These are phyloP conservation scores for Heteractis magnifica DNA, from an alignment of 92 coral and sea anemone species.

Conservation along the genomic window DNA sequence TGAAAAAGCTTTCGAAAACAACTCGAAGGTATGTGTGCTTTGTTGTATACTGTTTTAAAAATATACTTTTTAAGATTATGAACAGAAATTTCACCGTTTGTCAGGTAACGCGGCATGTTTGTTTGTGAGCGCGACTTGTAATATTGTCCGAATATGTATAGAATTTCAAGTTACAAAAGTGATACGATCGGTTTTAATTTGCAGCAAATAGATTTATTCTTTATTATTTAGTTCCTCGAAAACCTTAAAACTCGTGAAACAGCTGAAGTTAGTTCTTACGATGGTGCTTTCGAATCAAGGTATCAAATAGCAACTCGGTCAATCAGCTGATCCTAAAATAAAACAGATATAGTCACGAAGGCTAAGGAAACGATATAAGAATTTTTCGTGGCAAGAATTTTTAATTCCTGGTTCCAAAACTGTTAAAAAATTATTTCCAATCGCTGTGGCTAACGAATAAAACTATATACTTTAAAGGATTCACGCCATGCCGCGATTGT, in stretches of 20 bases:
- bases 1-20: neutral
- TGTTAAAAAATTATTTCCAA: neutral
- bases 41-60: neutral
- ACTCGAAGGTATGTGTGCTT: constrained; percentile 13
- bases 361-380: neutral
- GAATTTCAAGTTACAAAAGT: neutral
- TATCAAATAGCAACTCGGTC: neutral
- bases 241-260: neutral
- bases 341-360: neutral
- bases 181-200: too few relatives aligned
- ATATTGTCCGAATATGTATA: neutral
- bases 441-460: neutral
- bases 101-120: neutral
- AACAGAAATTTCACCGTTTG: neutral
- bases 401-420: neutral
- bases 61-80: neutral
- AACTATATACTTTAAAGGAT: neutral
- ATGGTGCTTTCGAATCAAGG: neutral
- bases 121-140: neutral
- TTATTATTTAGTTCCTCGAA: neutral
- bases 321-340: neutral
- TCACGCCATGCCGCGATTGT: neutral
- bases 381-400: neutral
- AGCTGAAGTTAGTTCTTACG: neutral
- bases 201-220: too few relatives aligned